A percentile compares a stretch with the other conserved stretches of the same genome.
Conservation (phyloP, 2,113 vertebrate species). For the Nasalis larvatus region DNA sequence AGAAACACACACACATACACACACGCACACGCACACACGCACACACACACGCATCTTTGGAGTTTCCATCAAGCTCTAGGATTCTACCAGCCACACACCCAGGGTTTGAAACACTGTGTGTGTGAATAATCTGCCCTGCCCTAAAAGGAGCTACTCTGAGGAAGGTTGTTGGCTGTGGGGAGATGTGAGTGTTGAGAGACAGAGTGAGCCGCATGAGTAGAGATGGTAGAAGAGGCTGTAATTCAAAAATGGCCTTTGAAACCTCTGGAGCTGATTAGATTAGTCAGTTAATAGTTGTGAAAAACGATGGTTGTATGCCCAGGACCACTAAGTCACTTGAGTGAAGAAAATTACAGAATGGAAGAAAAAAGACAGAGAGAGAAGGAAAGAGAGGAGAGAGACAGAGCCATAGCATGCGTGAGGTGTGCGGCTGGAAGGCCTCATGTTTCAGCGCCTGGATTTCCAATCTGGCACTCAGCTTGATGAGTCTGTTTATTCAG, state of each 20-base stretch:
- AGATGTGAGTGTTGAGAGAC: too few species aligned
- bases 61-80: background rate
- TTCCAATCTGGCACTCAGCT: conserved; percentile 71
- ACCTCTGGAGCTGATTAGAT: background rate
- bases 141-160: background rate
- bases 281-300: background rate
- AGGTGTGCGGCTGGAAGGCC: background rate
- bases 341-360: background rate
- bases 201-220: background rate
- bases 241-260: background rate
- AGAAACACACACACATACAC: background rate
- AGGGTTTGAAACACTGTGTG: background rate
- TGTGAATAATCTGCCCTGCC: background rate
- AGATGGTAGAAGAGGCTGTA: background rate
- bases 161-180: background rate
- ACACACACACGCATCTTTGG: background rate
- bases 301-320: background rate
- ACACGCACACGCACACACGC: too few species aligned
- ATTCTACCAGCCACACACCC: background rate
- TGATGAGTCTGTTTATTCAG: conserved; percentile 77
- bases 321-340: background rate
- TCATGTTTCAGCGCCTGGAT: conserved; percentile 40
- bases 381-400: background rate
- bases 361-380: background rate
- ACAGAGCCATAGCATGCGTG: fast-evolving